A percentile compares a stretch with the other conserved stretches of the same genome.
Conservation (phyloP, 2,888 invertebrate genomes). For the Drosophila kambysellisi region DNA sequence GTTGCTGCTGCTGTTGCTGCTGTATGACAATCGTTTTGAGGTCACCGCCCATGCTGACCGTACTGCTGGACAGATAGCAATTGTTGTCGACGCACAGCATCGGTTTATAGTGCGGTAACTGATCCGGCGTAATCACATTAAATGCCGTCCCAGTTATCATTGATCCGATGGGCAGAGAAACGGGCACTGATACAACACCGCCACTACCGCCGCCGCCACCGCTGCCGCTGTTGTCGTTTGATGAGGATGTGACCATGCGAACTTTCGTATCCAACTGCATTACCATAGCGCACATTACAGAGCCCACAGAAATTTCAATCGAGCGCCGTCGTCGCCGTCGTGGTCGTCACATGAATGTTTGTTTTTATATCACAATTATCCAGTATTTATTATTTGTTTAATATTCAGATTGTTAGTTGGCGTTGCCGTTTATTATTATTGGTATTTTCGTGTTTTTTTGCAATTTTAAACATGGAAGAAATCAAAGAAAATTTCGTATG, state of each 20-base stretch:
- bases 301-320: constrained; percentile 24
- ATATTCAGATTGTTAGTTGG: constrained; percentile 12
- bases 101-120: constrained; percentile 93
- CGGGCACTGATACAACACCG: constrained; percentile 83
- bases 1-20: constrained; percentile 81
- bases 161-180: constrained; percentile 90
- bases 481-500: constrained; percentile 75
- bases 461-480: constrained; percentile 59
- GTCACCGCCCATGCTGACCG: constrained; percentile 88
- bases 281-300: constrained; percentile 76
- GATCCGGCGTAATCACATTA: constrained; percentile 94
- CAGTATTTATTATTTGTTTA: constrained; percentile 16
- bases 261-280: constrained; percentile 82
- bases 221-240: constrained; percentile 82
- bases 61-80: constrained; percentile 90
- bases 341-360: constrained; percentile 54
- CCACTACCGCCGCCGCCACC: constrained; percentile 66
- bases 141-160: constrained; percentile 92
- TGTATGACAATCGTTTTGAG: constrained; percentile 92
- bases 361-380: constrained; percentile 18
- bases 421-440: constrained; percentile 5
- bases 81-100: constrained; percentile 95
- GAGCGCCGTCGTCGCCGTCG: constrained; percentile 22
- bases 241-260: constrained; percentile 84
- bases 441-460: constrained; percentile 20